phyloP scores from a whole-genome alignment of 2,888 invertebrate genomes.

The Pandemis heparana region DNA sequence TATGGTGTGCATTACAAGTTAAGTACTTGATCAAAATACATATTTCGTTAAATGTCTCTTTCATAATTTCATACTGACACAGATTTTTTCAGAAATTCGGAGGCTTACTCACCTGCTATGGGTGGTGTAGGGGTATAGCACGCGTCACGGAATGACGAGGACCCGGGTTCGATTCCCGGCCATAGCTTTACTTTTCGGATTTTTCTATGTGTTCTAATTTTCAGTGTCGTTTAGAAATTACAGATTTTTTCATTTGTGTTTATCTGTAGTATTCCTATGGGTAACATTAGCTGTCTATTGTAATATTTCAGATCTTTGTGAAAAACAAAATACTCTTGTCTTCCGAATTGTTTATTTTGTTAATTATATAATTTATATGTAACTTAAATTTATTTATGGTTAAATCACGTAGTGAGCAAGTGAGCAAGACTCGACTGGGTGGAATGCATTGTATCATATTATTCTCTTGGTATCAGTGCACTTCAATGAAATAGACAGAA shows the following conservation, averaged over 20 bases:
- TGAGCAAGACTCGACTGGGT: neutral
- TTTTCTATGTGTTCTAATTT: no score
- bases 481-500: conserved; percentile 30
- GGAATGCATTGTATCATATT: conserved; percentile 3
- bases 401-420: conserved; percentile 1
- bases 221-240: no score
- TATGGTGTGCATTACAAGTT: neutral
- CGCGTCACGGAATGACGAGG: no score
- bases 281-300: neutral
- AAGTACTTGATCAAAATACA: neutral
- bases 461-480: conserved; percentile 33
- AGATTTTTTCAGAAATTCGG: neutral
- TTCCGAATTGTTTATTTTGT: conserved; percentile 53
- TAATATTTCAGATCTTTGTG: conserved; percentile 26
- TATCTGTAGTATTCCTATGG: neutral
- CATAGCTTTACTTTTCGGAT: no score
- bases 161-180: no score
- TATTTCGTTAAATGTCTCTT: neutral
- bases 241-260: neutral
- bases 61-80: neutral
- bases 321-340: conserved; percentile 55
- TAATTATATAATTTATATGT: conserved; percentile 19
- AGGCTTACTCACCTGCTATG: no score
- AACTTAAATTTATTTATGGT: conserved; percentile 31
- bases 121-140: no score